Evolutionary conservation across 2,113 vertebrate species (phyloP), one percentile per base, ranked within the genome.

Genomic region (Alligator mississippiensis): DNA sequence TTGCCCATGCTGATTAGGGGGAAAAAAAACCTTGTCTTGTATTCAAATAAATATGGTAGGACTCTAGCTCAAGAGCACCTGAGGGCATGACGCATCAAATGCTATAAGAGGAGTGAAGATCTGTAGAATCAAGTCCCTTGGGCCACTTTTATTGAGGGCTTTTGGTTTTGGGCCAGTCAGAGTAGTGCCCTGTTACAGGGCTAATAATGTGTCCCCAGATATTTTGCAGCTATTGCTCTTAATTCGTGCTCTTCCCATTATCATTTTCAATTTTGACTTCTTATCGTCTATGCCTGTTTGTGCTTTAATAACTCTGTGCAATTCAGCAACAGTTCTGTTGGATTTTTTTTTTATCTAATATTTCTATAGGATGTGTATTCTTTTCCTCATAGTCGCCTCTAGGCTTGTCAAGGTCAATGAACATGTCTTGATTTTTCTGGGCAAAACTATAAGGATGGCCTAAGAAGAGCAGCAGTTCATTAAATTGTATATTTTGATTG

Each of bases 301-400:
- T 22, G 1, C 19, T 79, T 76, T 93, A 91, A 64, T 58, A 84
- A 81, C 70, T 82, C 81, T 62, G 25, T 5, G 47, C 93, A 91
- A 94, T 34, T 94, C 60, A 34, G 3, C 85, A 87, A 55, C 25
- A 79, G 61, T 84, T 84, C 28, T 11, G 2, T 66, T 90, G 77
- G 58, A 61, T 58, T 55, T 64, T 87, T 96, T 93, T 80, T 25
- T 88, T 87, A 92, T 38, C n/a, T 59, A 92, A 90, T 89, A 90
- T 63, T 77, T 11, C 2, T 64, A 92, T 83, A 88, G 80, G 82
- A 21, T 25, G 34, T 21, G 81, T n/a, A 61, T 88, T 68, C 88
- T 92, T 90, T 87, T 27, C 63, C 6, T 90, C 70, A 83, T 92
- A 94, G 94, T 92, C 27, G 66, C 77, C 76, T 89, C 58, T 6